These are phyloP conservation scores for Cyphomyrmex costatus DNA, from an alignment of 1,140 invertebrate species.

Conservation along the genomic window DNA sequence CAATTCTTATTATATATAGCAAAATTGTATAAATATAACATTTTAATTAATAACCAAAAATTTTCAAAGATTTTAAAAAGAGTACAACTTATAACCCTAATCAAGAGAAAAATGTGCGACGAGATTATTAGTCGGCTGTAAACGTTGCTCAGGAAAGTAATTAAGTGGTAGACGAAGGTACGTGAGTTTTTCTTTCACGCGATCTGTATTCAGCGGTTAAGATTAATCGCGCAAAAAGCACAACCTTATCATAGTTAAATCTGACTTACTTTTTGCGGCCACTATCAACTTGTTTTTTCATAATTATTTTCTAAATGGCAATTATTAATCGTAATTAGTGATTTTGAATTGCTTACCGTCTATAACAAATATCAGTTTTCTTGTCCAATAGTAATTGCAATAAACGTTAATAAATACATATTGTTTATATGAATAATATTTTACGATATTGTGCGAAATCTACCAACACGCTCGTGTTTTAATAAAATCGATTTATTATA, in stretches of 20 bases:
- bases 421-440: too few species aligned
- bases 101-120: conserved; percentile 24
- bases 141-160: conserved; percentile 48
- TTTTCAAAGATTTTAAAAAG: too few species aligned
- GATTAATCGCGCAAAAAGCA: conserved; percentile 5
- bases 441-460: not conserved
- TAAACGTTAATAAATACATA: too few species aligned
- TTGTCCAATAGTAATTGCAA: not conserved
- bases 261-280: not conserved
- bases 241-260: not conserved
- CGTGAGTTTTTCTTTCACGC: not conserved
- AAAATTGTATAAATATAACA: too few species aligned
- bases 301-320: not conserved
- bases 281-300: not conserved
- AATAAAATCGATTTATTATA: not conserved
- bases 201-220: conserved; percentile 9
- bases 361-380: not conserved
- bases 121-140: conserved; percentile 39
- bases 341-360: not conserved
- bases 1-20: too few species aligned
- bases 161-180: conserved; percentile 14
- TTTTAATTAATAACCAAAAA: too few species aligned
- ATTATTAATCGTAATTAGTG: not conserved
- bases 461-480: not conserved
- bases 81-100: too few species aligned